Base-by-base conservation (phyloP, 2,797 vertebrate genomes). In the Perodicticus potto region DNA sequence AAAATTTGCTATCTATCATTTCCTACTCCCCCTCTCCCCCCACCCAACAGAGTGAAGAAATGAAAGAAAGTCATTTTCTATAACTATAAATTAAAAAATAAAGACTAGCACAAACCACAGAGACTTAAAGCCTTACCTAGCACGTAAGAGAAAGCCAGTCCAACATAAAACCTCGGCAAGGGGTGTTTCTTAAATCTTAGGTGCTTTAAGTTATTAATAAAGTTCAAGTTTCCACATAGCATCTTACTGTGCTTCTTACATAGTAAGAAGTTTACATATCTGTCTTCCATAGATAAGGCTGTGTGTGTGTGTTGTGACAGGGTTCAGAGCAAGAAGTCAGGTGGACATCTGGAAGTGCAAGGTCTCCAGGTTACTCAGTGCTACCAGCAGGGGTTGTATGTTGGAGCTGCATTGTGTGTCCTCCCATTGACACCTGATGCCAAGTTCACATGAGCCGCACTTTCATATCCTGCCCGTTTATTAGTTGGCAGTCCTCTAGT, bases 401-500 rank as follows among this genome's bases (percentile, higher is more conserved):
- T 55, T 20, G n/a, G 74, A 40, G 53, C 88, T 2, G 32, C 16
- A 5, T 25, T 53, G 37, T 65, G 57, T 61, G 11, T 20, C 3
- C 17, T 63, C 69, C 63, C 2, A 7, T 49, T 61, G 63, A 78
- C 69, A n/a, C 65, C 29, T 2, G 27, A 20, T 37, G 12, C 94
- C 43, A 37, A 43, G 82, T 74, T 92, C 90, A n/a, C 55, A 27
- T 7, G 88, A 96, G 85, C 74, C 94, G 91, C 23, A 1, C 61
- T 74, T 89, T 87, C 76, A 34, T 86, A 84, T 89, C 85, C 96
- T 92, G 92, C 76, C 80, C 27, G 0, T 88, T 94, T 83, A 78
- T 89, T 93, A 86, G 81, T n/a, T 96, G 89, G 83, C 96, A 87
- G 0, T 73, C 84, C 63, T 82, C 74, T 73, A 20, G 72, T 55